Conservation (phyloP, 2,113 vertebrate species). For the Sander vitreus region DNA sequence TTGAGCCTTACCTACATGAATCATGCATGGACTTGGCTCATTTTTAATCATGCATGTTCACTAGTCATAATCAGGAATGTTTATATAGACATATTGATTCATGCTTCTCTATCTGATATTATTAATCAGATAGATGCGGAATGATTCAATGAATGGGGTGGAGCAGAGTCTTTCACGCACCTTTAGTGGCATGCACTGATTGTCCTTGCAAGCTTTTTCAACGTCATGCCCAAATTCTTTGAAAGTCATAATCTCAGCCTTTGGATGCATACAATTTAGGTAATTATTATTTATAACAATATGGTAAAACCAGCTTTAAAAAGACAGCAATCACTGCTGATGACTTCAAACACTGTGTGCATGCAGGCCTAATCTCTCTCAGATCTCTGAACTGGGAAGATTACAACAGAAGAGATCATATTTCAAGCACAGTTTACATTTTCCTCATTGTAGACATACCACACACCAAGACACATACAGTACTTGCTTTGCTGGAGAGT, state of each 20-base stretch:
- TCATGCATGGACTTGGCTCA: slow-evolving; percentile 37
- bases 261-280: background rate
- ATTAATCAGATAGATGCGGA: slow-evolving; percentile 56
- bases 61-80: slow-evolving; percentile 64
- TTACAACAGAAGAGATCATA: slow-evolving; percentile 51
- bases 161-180: slow-evolving; percentile 63
- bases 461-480: slow-evolving; percentile 43
- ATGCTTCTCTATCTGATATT: slow-evolving; percentile 56
- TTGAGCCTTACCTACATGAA: slow-evolving; percentile 58
- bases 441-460: slow-evolving; percentile 63
- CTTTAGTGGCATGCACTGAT: slow-evolving; percentile 46
- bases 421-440: slow-evolving; percentile 75
- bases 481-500: background rate
- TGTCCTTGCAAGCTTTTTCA: slow-evolving; percentile 1
- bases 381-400: slow-evolving; percentile 52
- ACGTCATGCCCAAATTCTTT: background rate
- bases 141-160: slow-evolving; percentile 68
- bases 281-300: background rate
- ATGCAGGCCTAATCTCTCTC: slow-evolving; percentile 40
- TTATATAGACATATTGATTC: slow-evolving; percentile 70
- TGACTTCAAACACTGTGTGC: slow-evolving; percentile 21
- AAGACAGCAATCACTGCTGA: background rate
- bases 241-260: background rate
- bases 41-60: slow-evolving; percentile 52
- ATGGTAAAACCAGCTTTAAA: slow-evolving; percentile 7